Base-by-base conservation (phyloP, 2,113 vertebrate genomes). In the Dromas ardeola region DNA sequence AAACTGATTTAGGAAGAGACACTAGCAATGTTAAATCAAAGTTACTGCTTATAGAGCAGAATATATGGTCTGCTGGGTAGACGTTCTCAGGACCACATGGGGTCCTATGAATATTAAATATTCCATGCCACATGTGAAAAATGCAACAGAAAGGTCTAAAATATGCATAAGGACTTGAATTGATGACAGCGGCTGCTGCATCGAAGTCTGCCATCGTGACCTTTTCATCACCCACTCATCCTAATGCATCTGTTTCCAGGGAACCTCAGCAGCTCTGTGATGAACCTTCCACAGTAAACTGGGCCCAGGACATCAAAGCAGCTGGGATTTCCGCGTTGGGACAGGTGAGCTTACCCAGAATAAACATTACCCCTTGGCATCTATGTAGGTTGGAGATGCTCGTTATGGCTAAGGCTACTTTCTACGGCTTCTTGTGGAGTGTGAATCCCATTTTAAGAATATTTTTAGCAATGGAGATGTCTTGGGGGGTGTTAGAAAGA, bases 1-100 rank as follows among this genome's bases (percentile, higher is more conserved):
- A 32, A 59, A 38, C 91, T 97, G 95, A 97, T 93, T 97, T 96
- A 96, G 90, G 74, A 43, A 89, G 30, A n/a, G 79, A 76, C 78
- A 45, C 61, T 47, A 56, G 67, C 85, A 88, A 38, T 23, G 27
- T 90, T 95, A 94, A 96, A 86, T 94, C 62, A 69, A 86, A 96
- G 80, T 59, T 96, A 81, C 88, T 95, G 81, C 72, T 76, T 56
- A 17, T 10, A 17, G 45, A 83, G 62, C 52, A 91, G 80, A 80
- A 89, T 81, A 58, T 47, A 77, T 62, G 25, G 55, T 81, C 81
- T 42, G 76, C 94, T 95, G 74, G 95, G 88, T 71, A 93, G 82
- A 61, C 34, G 34, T 63, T 25, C 30, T 43, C n/a, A 69, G 80
- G 76, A 76, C 9, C n/a, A 52, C 71, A 42, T 27, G 15, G 30